phyloP scores from a whole-genome alignment of 2,113 vertebrate species.

The Struthidea cinerea region DNA sequence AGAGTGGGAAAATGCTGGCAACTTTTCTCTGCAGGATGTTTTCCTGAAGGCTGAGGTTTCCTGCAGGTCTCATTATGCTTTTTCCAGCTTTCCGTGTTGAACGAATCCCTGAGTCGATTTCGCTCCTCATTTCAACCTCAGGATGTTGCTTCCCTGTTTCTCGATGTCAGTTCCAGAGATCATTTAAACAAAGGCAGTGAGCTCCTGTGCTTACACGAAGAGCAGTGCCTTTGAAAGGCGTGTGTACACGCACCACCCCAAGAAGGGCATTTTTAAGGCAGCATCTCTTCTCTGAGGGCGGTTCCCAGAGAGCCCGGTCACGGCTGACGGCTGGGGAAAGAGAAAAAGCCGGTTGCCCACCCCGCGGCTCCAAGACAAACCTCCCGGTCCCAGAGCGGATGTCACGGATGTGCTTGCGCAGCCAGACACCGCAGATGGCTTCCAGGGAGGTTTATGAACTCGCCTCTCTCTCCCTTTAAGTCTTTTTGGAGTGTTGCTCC shows the following conservation, averaged over 20 bases:
- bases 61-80: neutral
- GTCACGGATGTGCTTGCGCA: accelerated
- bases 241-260: accelerated
- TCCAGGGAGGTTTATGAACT: neutral
- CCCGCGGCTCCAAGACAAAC: accelerated
- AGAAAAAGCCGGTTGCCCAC: neutral
- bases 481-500: neutral
- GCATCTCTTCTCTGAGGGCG: neutral
- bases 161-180: neutral
- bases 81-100: neutral
- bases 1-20: neutral
- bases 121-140: accelerated
- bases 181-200: neutral
- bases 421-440: accelerated
- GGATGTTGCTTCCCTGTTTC: neutral
- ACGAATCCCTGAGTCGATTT: accelerated
- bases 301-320: neutral
- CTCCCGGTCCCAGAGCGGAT: accelerated
- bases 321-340: too few relatives aligned
- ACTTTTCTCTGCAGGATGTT: neutral
- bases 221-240: accelerated
- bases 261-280: neutral
- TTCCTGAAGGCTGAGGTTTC: neutral
- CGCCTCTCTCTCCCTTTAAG: neutral
- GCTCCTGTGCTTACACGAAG: accelerated